phyloP scores from a whole-genome alignment of 2,888 invertebrate species.

The Theretra japonica region DNA sequence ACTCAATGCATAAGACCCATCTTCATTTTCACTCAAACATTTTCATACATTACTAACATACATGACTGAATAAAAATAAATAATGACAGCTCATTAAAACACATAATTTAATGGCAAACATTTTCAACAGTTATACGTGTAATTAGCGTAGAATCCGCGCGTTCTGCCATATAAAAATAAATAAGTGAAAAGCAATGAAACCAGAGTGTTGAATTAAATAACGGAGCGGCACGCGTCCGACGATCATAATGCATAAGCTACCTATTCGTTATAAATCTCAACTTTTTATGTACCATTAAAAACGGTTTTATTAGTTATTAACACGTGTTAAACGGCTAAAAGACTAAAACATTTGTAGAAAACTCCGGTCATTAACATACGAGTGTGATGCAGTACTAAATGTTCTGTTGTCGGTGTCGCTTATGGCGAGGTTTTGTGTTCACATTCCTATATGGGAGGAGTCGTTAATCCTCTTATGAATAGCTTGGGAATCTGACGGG shows the following conservation, averaged over 20 bases:
- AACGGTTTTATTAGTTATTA: slow-evolving; percentile 83
- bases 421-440: not conserved
- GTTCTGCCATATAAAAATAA: slow-evolving; percentile 29
- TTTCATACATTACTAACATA: not conserved
- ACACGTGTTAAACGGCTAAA: slow-evolving; percentile 79
- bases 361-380: slow-evolving; percentile 75
- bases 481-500: not conserved
- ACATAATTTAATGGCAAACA: not conserved
- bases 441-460: not conserved
- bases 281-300: slow-evolving; percentile 83
- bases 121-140: not conserved
- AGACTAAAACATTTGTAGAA: slow-evolving; percentile 82
- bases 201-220: slow-evolving; percentile 55
- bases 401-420: slow-evolving; percentile 6
- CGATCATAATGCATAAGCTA: slow-evolving; percentile 75
- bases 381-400: slow-evolving; percentile 36
- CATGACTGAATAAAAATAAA: not conserved
- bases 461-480: slow-evolving; percentile 1
- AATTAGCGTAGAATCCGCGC: slow-evolving; percentile 5
- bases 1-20: too few species aligned
- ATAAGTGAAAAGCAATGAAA: slow-evolving; percentile 63
- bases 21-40: too few species aligned
- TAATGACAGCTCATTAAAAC: not conserved
- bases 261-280: slow-evolving; percentile 80
- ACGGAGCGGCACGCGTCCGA: slow-evolving; percentile 62